Percentiles rank a stretch among this genome's conserved stretches.
phyloP scores from a whole-genome alignment of 2,797 vertebrate species.

The Avahi laniger region DNA sequence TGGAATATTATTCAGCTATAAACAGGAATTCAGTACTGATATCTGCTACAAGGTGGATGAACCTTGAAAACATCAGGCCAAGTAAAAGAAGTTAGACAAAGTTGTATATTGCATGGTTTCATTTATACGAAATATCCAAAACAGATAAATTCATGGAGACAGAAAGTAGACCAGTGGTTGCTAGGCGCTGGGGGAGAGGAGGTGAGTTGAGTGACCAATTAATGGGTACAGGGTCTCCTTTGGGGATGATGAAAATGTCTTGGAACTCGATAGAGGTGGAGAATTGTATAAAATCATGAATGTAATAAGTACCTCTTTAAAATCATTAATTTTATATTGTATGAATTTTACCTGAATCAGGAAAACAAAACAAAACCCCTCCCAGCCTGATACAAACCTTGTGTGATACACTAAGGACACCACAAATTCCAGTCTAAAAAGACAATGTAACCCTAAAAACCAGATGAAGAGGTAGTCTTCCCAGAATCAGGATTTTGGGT shows the following conservation, averaged over 20 bases:
- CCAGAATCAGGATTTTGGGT: neutral
- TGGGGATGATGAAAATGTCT: neutral
- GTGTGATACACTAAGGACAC: neutral
- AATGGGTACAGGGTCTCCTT: neutral
- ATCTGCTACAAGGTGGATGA: neutral
- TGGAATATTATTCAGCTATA: neutral
- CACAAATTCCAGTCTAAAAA: neutral
- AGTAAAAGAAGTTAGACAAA: neutral
- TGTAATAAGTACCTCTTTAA: neutral
- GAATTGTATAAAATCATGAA: neutral
- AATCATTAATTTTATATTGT: neutral
- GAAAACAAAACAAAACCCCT: neutral
- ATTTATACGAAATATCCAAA: neutral
- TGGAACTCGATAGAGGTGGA: neutral
- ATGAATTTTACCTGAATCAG: neutral
- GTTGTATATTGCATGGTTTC: neutral
- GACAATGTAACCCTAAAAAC: neutral
- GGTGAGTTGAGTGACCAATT: rapidly evolving
- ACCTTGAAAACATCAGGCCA: neutral
- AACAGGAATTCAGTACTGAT: neutral
- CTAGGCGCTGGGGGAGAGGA: neutral
- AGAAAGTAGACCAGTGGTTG: neutral
- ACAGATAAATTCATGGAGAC: neutral
- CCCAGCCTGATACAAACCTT: neutral
- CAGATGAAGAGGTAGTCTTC: neutral